Conservation (phyloP, 2,888 invertebrate genomes). For the Brenthis daphne region DNA sequence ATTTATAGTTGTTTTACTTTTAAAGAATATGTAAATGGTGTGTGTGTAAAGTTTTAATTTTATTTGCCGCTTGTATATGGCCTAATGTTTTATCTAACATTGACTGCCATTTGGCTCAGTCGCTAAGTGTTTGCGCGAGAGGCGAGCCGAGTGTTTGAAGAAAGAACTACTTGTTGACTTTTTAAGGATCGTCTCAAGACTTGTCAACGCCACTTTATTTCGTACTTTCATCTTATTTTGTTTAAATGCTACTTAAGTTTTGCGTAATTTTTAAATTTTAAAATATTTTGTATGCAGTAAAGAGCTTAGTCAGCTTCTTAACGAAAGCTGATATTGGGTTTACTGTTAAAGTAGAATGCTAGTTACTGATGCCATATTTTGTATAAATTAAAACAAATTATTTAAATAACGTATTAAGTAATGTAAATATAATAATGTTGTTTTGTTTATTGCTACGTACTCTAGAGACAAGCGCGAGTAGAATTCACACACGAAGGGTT, state of each 20-base stretch:
- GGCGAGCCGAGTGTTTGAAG: conserved; percentile 37
- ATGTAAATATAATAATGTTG: too few species aligned
- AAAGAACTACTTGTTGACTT: conserved; percentile 41
- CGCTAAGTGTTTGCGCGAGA: conserved; percentile 42
- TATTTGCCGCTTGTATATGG: conserved; percentile 24
- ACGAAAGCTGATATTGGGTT: conserved; percentile 11
- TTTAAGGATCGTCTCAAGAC: conserved; percentile 38
- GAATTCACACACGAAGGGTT: too few species aligned
- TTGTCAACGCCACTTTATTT: conserved; percentile 36
- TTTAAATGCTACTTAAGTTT: conserved; percentile 13
- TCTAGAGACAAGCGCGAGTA: too few species aligned
- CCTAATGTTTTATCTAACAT: conserved; percentile 33
- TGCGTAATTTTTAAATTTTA: conserved; percentile 27
- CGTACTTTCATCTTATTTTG: conserved; percentile 27
- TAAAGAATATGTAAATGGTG: conserved; percentile 22
- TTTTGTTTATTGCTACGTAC: too few species aligned
- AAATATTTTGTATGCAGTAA: not conserved
- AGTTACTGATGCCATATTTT: not conserved
- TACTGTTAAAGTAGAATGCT: conserved; percentile 16
- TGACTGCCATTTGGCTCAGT: conserved; percentile 34
- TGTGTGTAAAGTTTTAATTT: conserved; percentile 13
- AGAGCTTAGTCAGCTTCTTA: conserved; percentile 9
- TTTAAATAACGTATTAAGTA: too few species aligned
- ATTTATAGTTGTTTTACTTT: conserved; percentile 7
- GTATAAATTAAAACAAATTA: not conserved